Evolutionary conservation across 2,888 invertebrate species (phyloP), one percentile per base, ranked within the genome.

Genomic region (Cotesia congregata): DNA sequence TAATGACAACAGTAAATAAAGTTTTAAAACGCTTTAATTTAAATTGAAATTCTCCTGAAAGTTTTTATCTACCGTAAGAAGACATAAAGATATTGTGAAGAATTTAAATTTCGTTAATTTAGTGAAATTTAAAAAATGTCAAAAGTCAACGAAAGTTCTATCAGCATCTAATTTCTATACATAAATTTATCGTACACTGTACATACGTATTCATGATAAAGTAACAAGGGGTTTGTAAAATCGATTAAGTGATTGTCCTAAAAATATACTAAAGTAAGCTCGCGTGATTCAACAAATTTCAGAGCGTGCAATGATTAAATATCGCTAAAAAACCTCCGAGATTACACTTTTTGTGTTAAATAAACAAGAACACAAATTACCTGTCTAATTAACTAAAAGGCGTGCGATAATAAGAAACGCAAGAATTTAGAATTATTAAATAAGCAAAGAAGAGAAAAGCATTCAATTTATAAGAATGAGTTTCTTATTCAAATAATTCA

Each of bases 281-380:
- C 15, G 62, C 62, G 62, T 65, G 65, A 65, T 38, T 7, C 38
- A 12, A 65, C 65, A 65, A 20, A 65, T 30, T 65, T 65, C n/a
- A 62, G 30, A 38, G 65, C 30, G 65, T 65, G 38, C 38, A 30
- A 30, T 20, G 12, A 50, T 50, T 50, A 50, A 50, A 50, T 50
- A 50, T 50, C 12, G 50, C 50, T 50, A 50, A 50, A 50, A 50
- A 50, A 7, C 9, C 12, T 6, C 50, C 2, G 50, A 50, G 50
- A 50, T 50, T 12, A 50, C 50, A 50, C 50, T 50, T 50, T 50
- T 50, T 50, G 50, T 50, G 50, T 9, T 12, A 50, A 50, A 50
- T 7, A 50, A 50, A 50, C 12, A 50, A 50, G 12, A 50, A 50
- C 7, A 12, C 50, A 50, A 50, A 50, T 50, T 50, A 50, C 50